phyloP scores from a whole-genome alignment of 2,888 invertebrate genomes.

The Griposia aprilina region DNA sequence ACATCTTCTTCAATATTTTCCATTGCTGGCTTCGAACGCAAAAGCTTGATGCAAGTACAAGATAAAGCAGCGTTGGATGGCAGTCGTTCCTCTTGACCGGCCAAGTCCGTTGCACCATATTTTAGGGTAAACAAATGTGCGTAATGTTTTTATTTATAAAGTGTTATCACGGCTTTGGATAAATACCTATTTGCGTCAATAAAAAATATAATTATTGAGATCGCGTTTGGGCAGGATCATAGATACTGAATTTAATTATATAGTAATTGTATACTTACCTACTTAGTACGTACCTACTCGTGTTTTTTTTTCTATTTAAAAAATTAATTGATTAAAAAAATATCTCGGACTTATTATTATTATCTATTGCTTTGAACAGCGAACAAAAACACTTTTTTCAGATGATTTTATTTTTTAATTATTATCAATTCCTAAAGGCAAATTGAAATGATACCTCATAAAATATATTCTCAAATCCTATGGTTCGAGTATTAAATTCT shows the following conservation, averaged over 20 bases:
- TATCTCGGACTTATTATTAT: neutral
- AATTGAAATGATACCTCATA: conserved; percentile 1
- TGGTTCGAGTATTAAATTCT: conserved; percentile 12
- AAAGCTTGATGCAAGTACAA: neutral
- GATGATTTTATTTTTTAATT: conserved; percentile 5
- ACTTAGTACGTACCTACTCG: neutral
- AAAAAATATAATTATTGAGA: conserved; percentile 35
- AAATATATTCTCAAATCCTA: conserved; percentile 2
- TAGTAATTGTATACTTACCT: neutral
- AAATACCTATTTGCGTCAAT: conserved; percentile 56
- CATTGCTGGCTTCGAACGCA: conserved; percentile 3
- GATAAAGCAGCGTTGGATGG: conserved; percentile 2
- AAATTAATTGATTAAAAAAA: neutral
- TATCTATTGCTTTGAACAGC: neutral
- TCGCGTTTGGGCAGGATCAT: conserved; percentile 25
- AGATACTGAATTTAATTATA: neutral
- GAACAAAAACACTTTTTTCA: neutral
- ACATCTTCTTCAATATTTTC: neutral
- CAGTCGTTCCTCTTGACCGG: neutral
- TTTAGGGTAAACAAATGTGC: conserved; percentile 49
- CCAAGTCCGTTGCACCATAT: conserved; percentile 36
- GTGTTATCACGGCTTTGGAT: conserved; percentile 45
- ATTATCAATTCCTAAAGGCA: neutral
- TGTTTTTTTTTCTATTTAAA: neutral
- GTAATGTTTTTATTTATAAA: conserved; percentile 62